Percentiles rank a stretch among this genome's conserved stretches.
Conservation (phyloP, 2,113 vertebrate genomes). For the Ploceus nigricollis region DNA sequence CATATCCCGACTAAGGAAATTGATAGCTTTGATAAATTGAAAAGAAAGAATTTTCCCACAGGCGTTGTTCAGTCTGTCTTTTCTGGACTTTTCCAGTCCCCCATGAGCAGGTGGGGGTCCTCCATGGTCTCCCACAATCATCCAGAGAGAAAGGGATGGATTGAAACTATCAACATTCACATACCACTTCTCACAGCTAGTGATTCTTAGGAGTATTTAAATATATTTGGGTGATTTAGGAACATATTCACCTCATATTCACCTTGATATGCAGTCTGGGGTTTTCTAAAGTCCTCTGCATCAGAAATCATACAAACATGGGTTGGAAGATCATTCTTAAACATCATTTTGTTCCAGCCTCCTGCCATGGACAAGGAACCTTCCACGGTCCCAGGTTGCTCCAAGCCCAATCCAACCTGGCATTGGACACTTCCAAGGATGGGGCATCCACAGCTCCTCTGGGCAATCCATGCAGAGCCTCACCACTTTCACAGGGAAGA, state of each 20-base stretch:
- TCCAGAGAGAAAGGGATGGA: background rate
- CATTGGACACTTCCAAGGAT: background rate
- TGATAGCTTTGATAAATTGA: background rate
- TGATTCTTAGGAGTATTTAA: background rate
- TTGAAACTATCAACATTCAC: background rate
- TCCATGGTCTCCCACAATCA: accelerated
- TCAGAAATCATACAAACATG: background rate
- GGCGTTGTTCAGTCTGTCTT: background rate
- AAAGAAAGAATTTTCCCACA: background rate
- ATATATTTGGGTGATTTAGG: background rate
- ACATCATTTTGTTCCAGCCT: accelerated
- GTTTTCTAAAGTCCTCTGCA: background rate
- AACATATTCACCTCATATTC: background rate
- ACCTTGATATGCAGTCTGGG: background rate
- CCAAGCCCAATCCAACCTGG: background rate
- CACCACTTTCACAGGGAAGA: background rate
- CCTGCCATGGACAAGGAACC: accelerated
- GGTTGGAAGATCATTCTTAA: background rate
- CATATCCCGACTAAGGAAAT: background rate
- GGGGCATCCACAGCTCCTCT: accelerated
- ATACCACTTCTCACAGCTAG: accelerated
- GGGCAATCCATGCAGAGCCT: accelerated
- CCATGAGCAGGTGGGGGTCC: accelerated
- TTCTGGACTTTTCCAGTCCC: background rate
- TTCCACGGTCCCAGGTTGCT: background rate